Conservation (phyloP, 2,113 vertebrate genomes). For the Carettochelys insculpta region DNA sequence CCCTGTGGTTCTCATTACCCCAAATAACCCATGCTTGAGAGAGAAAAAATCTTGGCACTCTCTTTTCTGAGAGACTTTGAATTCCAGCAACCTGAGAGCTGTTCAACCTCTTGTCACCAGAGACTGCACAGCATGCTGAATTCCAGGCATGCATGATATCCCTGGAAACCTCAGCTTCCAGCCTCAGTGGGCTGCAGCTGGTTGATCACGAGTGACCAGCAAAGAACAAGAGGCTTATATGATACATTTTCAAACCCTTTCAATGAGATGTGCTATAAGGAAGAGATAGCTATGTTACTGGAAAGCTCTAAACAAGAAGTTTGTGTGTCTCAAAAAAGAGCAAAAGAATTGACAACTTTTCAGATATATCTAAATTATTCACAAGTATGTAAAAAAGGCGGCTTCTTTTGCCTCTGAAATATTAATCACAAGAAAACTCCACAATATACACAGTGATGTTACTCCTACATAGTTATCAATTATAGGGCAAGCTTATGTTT, state of each 20-base stretch:
- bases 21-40: too few relatives aligned
- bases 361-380: neutral
- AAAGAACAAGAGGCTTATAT: neutral
- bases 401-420: neutral
- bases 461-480: neutral
- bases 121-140: neutral
- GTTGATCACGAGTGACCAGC: neutral
- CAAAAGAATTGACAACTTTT: neutral
- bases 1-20: neutral
- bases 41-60: neutral
- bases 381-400: neutral
- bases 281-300: rapidly evolving
- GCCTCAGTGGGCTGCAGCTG: neutral
- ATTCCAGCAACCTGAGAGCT: neutral
- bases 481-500: neutral
- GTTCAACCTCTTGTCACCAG: neutral
- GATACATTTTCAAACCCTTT: neutral
- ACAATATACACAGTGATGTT: neutral
- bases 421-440: neutral
- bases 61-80: neutral
- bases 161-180: neutral
- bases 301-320: neutral
- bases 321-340: neutral
- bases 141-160: neutral
- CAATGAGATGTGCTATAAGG: neutral